Evolutionary conservation across 1,140 invertebrate species (phyloP).

Genomic region (Calephelis nemesis): DNA sequence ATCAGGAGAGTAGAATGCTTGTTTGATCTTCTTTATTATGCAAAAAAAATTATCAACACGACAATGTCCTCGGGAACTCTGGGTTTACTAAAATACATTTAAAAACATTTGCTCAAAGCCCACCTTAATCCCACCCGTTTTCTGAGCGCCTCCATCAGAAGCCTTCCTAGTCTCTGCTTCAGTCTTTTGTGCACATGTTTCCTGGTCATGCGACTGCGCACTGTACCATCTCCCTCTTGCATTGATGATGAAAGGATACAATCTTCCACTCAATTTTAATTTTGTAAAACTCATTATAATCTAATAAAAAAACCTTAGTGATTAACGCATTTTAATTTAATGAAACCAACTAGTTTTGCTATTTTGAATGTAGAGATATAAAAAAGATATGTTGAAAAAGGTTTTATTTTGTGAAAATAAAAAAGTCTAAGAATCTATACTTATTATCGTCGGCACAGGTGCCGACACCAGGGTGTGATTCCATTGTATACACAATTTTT

Average conservation of each 20-base stretch:
- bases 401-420: not conserved
- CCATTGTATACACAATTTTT: no score
- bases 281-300: slow-evolving; percentile 10
- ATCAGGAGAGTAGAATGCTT: no score
- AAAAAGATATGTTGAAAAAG: not conserved
- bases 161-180: not conserved
- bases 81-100: no score
- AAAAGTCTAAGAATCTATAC: no score
- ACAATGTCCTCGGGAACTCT: no score
- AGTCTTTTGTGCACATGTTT: not conserved
- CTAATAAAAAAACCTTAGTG: slow-evolving; percentile 20
- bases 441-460: no score
- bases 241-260: not conserved
- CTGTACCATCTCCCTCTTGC: not conserved
- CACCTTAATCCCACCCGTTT: slow-evolving; percentile 11
- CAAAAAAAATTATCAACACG: no score
- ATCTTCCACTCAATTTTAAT: not conserved
- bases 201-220: not conserved
- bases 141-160: slow-evolving; percentile 3
- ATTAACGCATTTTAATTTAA: slow-evolving; percentile 27
- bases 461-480: no score
- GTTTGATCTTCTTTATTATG: no score
- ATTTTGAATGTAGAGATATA: slow-evolving; percentile 36
- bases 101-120: not conserved
- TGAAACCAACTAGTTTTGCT: slow-evolving; percentile 50